phyloP scores from a whole-genome alignment of 2,888 invertebrate species.

The Sialis lutaria region DNA sequence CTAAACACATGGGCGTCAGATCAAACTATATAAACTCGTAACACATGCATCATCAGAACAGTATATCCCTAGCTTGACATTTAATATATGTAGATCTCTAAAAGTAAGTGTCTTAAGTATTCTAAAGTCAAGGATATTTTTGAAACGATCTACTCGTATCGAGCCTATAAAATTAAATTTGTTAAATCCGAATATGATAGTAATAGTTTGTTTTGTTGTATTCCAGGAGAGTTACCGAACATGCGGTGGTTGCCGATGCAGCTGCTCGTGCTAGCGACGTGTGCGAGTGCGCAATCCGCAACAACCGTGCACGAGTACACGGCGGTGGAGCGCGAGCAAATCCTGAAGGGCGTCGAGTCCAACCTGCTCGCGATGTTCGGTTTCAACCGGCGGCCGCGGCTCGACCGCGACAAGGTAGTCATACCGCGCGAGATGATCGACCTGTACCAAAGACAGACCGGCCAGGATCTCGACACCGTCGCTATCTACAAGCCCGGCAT shows the following conservation, averaged over 20 bases:
- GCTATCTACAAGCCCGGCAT: constrained; percentile 48
- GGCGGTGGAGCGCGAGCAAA: constrained; percentile 11
- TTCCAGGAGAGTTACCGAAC: constrained; percentile 23
- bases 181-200: too few species aligned
- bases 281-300: constrained; percentile 10
- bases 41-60: too few species aligned
- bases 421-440: constrained; percentile 69
- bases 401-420: constrained; percentile 27
- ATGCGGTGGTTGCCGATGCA: constrained; percentile 23
- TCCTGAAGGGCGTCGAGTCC: constrained; percentile 33
- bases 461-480: constrained; percentile 41
- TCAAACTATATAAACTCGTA: too few species aligned
- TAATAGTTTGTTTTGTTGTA: too few species aligned
- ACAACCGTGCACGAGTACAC: constrained; percentile 18
- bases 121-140: too few species aligned
- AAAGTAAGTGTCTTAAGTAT: too few species aligned
- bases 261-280: constrained; percentile 18
- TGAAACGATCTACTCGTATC: too few species aligned
- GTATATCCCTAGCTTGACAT: too few species aligned
- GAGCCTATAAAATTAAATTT: too few species aligned
- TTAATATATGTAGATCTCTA: too few species aligned
- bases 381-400: constrained; percentile 34
- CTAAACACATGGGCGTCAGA: too few species aligned
- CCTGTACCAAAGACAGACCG: constrained; percentile 53
- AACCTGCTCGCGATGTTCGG: constrained; percentile 44